Conservation (phyloP, 2,113 vertebrate genomes). For the Channa maculata region DNA sequence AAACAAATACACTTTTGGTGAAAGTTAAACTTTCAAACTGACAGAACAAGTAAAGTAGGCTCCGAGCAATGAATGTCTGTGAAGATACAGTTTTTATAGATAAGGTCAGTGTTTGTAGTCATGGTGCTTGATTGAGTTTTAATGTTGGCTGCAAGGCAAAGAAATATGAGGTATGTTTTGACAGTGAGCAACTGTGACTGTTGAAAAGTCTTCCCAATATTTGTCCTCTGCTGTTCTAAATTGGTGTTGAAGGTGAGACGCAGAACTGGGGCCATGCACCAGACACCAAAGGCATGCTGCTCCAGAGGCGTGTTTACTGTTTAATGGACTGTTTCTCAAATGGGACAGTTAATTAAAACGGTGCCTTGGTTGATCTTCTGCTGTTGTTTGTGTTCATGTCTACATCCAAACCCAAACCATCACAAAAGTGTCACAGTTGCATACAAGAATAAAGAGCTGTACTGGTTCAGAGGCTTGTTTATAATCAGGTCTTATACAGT, state of each 20-base stretch:
- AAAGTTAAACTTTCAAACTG: constrained; percentile 23
- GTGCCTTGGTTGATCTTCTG: constrained; percentile 23
- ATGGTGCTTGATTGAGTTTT: constrained; percentile 15
- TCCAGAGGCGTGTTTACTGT: constrained; percentile 49
- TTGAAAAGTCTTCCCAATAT: constrained; percentile 15
- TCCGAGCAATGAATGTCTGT: constrained; percentile 30
- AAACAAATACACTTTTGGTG: constrained; percentile 16
- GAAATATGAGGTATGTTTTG: constrained; percentile 20
- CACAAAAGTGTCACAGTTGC: background rate
- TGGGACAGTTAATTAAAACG: constrained; percentile 58
- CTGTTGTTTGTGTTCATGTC: constrained; percentile 31
- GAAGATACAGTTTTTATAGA: constrained; percentile 38
- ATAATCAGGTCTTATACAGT: constrained; percentile 6
- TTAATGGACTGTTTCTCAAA: constrained; percentile 60
- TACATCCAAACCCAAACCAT: constrained; percentile 6
- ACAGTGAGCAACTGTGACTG: constrained; percentile 31
- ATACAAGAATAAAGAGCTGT: background rate
- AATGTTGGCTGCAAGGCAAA: constrained; percentile 29
- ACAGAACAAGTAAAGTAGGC: constrained; percentile 12
- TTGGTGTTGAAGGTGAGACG: constrained; percentile 37
- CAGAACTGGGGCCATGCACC: constrained; percentile 24
- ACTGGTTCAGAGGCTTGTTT: constrained; percentile 8
- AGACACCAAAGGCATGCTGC: constrained; percentile 19
- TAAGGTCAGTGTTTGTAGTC: constrained; percentile 43
- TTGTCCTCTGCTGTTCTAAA: constrained; percentile 21